A percentile compares a stretch with the other conserved stretches of the same genome.
Evolutionary conservation across 1,140 invertebrate genomes (phyloP).

Genomic region (Cyphomyrmex costatus): DNA sequence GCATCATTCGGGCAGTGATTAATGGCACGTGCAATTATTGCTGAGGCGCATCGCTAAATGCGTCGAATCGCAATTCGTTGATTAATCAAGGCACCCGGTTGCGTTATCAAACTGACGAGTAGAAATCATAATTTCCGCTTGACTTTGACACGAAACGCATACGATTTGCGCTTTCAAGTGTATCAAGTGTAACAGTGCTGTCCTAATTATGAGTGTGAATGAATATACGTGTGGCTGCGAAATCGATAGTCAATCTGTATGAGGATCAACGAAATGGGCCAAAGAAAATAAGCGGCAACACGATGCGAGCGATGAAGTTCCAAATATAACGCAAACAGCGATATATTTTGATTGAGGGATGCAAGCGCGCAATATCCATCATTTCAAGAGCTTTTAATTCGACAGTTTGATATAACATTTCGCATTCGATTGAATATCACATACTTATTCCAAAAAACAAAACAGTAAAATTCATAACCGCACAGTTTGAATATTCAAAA

Average conservation of each 20-base stretch:
- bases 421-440: background rate
- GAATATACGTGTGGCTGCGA: background rate
- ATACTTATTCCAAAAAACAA: background rate
- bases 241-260: slow-evolving; percentile 23
- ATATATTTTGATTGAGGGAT: slow-evolving; percentile 10
- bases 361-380: slow-evolving; percentile 12
- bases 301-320: slow-evolving; percentile 28
- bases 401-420: slow-evolving; percentile 26
- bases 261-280: background rate
- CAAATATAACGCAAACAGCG: slow-evolving; percentile 34
- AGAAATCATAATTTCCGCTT: slow-evolving; percentile 53
- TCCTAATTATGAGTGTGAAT: slow-evolving; percentile 43
- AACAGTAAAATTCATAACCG: background rate
- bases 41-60: slow-evolving; percentile 20
- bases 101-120: slow-evolving; percentile 22
- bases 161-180: slow-evolving; percentile 42
- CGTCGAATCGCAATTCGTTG: slow-evolving; percentile 17
- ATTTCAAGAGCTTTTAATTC: slow-evolving; percentile 33
- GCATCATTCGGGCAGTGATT: slow-evolving; percentile 26
- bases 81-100: slow-evolving; percentile 33
- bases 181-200: slow-evolving; percentile 32
- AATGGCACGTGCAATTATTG: slow-evolving; percentile 21
- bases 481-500: background rate
- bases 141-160: slow-evolving; percentile 50
- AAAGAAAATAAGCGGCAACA: slow-evolving; percentile 55